Base-by-base conservation (phyloP, 2,888 invertebrate species). In the Antheraea yamamai region DNA sequence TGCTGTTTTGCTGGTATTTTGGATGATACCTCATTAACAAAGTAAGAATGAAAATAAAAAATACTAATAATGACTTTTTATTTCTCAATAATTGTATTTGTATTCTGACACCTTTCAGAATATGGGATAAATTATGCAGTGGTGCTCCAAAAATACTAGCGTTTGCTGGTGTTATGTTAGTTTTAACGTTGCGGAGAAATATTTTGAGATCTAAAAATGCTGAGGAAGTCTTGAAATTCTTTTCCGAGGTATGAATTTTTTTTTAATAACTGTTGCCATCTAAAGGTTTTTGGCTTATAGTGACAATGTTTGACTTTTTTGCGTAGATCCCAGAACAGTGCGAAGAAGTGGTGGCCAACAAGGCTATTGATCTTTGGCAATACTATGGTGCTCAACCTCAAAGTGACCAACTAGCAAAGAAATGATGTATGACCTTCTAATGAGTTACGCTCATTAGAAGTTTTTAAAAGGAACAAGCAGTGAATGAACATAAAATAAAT, bases 101-200 rank as follows among this genome's bases (percentile, higher is more conserved):
- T 23, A 12, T 61, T 74, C 26, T 39, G 72, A 73, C 73, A 72
- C 81, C 76, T 93, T 95, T 83, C 81, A 98, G 98, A 87, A 97
- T 98, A 79, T 98, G 98, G 98, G 98, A 98, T 88, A 98, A 98
- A 92, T 93, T 98, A 55, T 97, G 97, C 85, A 98, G 97, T 66
- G 98, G 98, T 4, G 98, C 98, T 0, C 96, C 96, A 64, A 97
- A 97, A 92, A 97, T 98, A 83, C 94, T 98, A 72, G 96, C 97
- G 0, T 98, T 97, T 89, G 96, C 97, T 4, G 97, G 97, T 71
- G 95, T 98, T 26, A 97, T 97, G 82, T 92, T 97, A 73, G 92
- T 98, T 10, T 96, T 96, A 73, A 97, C 97, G 26, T 91, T 97
- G 75, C 95, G 97, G 77, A 94, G 97, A 81, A 95, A 96, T 78